Evolutionary conservation across 2,113 vertebrate species (phyloP).

Genomic region (Petrocephalus microphthalmus): DNA sequence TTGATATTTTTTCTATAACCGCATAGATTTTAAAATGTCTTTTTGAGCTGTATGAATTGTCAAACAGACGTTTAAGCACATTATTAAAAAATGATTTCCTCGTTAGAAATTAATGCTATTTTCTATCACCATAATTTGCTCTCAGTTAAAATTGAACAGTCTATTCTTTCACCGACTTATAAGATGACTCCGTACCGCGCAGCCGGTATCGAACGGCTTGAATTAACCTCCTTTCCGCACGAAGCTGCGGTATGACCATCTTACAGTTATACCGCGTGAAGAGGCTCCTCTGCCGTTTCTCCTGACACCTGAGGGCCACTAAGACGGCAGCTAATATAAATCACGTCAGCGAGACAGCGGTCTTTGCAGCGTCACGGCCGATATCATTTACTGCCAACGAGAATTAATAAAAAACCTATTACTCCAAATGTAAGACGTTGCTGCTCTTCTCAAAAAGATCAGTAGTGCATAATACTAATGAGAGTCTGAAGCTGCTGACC

Average conservation of each 20-base stretch:
- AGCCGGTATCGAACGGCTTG: not conserved
- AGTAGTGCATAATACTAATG: not conserved
- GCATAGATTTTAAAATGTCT: not conserved
- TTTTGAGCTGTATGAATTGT: not conserved
- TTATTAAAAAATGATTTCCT: not conserved
- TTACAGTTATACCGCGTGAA: not conserved
- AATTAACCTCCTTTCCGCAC: not conserved
- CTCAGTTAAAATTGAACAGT: slow-evolving; percentile 2
- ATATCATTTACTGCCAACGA: not conserved
- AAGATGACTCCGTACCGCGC: not conserved
- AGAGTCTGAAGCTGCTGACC: not conserved
- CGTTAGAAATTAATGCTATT: slow-evolving; percentile 1
- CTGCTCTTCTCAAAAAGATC: not conserved
- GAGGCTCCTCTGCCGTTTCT: not conserved
- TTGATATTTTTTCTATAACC: not conserved
- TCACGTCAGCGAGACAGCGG: not conserved
- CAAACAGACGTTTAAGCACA: not conserved
- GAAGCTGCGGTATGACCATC: not conserved
- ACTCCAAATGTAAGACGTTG: not conserved
- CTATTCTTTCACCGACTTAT: not conserved
- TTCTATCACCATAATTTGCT: not conserved
- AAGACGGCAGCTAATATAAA: not conserved
- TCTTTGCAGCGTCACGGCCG: not conserved
- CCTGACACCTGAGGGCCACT: not conserved
- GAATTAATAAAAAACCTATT: not conserved